Percentiles rank a stretch among this genome's conserved stretches.
These are phyloP conservation scores for Cerastoderma edule DNA, from an alignment of 2,888 invertebrate genomes.

Conservation along the genomic window DNA sequence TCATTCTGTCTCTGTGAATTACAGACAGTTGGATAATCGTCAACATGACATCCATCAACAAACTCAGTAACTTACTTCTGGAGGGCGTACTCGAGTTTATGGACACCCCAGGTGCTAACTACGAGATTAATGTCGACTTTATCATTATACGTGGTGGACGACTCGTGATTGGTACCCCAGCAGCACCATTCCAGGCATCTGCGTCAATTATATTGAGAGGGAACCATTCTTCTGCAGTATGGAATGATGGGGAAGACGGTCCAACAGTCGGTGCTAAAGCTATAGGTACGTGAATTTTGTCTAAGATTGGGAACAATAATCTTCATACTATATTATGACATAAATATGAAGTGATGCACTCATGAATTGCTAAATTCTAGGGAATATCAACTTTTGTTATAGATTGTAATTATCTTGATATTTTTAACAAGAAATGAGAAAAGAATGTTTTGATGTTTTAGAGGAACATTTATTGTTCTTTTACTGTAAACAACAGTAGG, in stretches of 20 bases:
- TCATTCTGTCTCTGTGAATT: too few species aligned
- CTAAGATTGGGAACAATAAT: too few species aligned
- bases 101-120: constrained; percentile 48
- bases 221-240: constrained; percentile 47
- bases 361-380: too few species aligned
- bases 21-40: constrained; percentile 67
- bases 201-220: constrained; percentile 61
- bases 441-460: too few species aligned
- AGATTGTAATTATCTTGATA: too few species aligned
- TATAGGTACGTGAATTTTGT: constrained; percentile 63
- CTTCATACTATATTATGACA: too few species aligned
- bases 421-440: too few species aligned
- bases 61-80: constrained; percentile 57
- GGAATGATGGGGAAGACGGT: constrained; percentile 41
- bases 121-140: constrained; percentile 59
- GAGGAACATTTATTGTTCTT: too few species aligned
- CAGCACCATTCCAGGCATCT: constrained; percentile 59
- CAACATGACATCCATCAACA: constrained; percentile 53
- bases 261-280: constrained; percentile 65
- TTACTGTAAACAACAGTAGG: too few species aligned
- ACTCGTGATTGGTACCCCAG: constrained; percentile 65
- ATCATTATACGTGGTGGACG: constrained; percentile 69
- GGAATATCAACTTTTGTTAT: too few species aligned
- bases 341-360: too few species aligned
- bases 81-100: constrained; percentile 66